Evolutionary conservation across 2,888 invertebrate genomes (phyloP), one percentile per base, ranked within the genome.

Genomic region (Lagria hirta): DNA sequence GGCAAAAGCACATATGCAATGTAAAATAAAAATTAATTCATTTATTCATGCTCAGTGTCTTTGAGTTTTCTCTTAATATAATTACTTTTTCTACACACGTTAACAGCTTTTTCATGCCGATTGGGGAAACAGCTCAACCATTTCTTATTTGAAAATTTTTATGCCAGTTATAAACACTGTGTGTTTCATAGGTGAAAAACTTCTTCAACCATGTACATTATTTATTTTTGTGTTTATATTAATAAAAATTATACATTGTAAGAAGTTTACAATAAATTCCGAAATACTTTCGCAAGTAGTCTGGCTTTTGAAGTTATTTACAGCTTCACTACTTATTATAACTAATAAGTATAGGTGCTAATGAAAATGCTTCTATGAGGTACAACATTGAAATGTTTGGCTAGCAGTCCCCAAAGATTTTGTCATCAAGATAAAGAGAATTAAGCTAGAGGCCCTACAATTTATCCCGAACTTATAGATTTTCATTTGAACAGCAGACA

Each of bases 1-100:
- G 67, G 65, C 43, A 71, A 71, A 58, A 71, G 69, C 55, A 69
- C 70, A 30, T 72, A 71, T 48, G 71, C 71, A 30, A 70, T 72
- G 71, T 72, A 61, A 67, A 18, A 4, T 26, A 6, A n/a, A 41
- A 23, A 29, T 33, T 33, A 12, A 32, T 28, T 28, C 24, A n/a
- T 27, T 35, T 22, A 11, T 14, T 21, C 15, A 17, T 38, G 27
- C 21, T 41, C 33, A 41, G 21, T 21, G 23, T 30, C n/a, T 30
- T 21, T 35, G 12, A 35, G 26, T 38, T 38, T 38, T 37, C 16
- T n/a, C 7, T 21, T 20, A 21, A 22, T 21, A 29, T n/a, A n/a
- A n/a, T n/a, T n/a, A n/a, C n/a, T 16, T 35, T 32, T 43, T 43
- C 23, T 33, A 40, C 22, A 33, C 30, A 26, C 36, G 18, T 14